Evolutionary conservation across 2,113 vertebrate genomes (phyloP).

Genomic region (Blennius ocellaris): DNA sequence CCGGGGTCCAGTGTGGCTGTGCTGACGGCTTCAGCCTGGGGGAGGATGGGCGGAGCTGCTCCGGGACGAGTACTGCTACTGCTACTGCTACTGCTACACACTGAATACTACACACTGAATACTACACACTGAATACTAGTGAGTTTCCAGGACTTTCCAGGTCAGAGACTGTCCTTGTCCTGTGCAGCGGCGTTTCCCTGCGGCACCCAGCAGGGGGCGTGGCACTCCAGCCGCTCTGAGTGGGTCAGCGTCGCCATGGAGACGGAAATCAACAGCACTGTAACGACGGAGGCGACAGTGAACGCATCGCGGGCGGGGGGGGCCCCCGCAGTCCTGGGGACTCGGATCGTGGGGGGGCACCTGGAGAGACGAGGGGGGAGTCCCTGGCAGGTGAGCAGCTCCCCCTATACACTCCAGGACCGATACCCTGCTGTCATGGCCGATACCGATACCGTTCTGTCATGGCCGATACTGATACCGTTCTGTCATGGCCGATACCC

Average conservation of each 20-base stretch:
- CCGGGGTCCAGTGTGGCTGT: conserved; percentile 67
- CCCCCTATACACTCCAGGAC: too few relatives aligned
- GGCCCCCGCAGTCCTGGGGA: fast-evolving
- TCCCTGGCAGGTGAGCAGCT: conserved; percentile 90
- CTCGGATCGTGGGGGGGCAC: conserved; percentile 81
- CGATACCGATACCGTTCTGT: too few relatives aligned
- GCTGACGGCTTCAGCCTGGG: conserved; percentile 66
- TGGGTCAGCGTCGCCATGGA: neutral
- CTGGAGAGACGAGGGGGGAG: conserved; percentile 84
- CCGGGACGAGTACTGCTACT: conserved; percentile 51
- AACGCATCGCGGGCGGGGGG: neutral
- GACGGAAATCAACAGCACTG: conserved; percentile 20
- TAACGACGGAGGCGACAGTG: neutral
- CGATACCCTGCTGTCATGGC: too few relatives aligned
- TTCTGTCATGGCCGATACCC: too few relatives aligned
- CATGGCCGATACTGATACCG: too few relatives aligned
- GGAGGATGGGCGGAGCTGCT: conserved; percentile 49
- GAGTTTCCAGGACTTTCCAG: too few relatives aligned
- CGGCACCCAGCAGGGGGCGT: conserved; percentile 33
- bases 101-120: too few relatives aligned
- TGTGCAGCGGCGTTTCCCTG: conserved; percentile 64
- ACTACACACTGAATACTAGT: too few relatives aligned
- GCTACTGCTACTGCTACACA: too few relatives aligned
- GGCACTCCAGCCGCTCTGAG: conserved; percentile 18
- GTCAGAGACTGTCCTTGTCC: too few relatives aligned